Conservation (phyloP, 2,113 vertebrate genomes). For the Axis porcinus region DNA sequence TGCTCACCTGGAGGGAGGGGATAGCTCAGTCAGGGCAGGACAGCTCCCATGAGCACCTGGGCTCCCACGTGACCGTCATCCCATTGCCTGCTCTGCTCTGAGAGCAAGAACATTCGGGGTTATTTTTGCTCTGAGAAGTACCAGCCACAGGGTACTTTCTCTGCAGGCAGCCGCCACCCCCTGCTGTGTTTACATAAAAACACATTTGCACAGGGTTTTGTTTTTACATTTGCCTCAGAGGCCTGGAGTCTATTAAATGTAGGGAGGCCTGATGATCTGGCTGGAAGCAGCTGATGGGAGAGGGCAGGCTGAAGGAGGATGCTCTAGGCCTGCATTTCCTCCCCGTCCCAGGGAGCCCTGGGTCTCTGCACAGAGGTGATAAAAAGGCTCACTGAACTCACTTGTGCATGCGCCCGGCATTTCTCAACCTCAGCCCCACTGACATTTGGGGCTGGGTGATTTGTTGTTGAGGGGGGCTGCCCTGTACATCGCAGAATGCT, state of each 20-base stretch:
- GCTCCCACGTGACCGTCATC: background rate
- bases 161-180: slow-evolving; percentile 36
- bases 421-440: background rate
- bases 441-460: background rate
- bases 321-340: fast-evolving
- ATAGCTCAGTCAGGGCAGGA: background rate
- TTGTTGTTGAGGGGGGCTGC: fast-evolving
- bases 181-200: slow-evolving; percentile 70
- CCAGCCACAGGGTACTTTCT: slow-evolving; percentile 46
- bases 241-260: slow-evolving; percentile 5
- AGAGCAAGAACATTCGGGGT: background rate
- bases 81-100: background rate
- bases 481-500: background rate
- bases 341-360: background rate
- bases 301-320: background rate
- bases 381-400: fast-evolving
- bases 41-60: background rate
- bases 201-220: slow-evolving; percentile 68
- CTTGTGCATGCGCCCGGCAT: fast-evolving
- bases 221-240: slow-evolving; percentile 45
- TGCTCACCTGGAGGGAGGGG: background rate
- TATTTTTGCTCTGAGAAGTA: slow-evolving; percentile 46
- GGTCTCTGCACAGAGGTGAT: background rate
- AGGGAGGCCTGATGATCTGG: background rate
- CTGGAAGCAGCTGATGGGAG: slow-evolving; percentile 13